Evolutionary conservation across 2,797 vertebrate genomes (phyloP).

Genomic region (Chelon auratus): DNA sequence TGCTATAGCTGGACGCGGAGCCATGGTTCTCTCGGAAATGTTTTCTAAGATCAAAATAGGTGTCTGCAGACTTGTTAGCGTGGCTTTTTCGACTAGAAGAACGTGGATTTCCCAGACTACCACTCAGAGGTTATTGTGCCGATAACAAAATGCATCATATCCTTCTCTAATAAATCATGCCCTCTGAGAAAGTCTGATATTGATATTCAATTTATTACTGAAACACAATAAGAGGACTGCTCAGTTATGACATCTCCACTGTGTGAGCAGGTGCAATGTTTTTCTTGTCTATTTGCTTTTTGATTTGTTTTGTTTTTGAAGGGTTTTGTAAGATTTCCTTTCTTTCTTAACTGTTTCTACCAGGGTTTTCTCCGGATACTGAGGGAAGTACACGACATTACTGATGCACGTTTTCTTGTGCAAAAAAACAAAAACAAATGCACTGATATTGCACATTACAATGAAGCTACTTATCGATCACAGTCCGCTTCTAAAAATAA

Average conservation of each 20-base stretch:
- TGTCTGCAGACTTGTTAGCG: background rate
- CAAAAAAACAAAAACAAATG: background rate
- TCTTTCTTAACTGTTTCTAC: too few relatives aligned
- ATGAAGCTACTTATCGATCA: too few relatives aligned
- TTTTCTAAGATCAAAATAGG: background rate
- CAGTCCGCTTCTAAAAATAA: too few relatives aligned
- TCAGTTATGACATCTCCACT: background rate
- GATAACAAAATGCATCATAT: background rate
- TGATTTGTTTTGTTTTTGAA: too few relatives aligned
- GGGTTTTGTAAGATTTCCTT: too few relatives aligned
- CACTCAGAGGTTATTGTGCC: background rate
- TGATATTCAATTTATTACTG: background rate
- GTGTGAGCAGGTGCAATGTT: too few relatives aligned
- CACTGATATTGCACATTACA: too few relatives aligned
- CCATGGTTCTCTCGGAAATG: background rate
- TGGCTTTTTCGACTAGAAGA: background rate
- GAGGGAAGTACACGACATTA: background rate
- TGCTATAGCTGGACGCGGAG: slow-evolving; percentile 4
- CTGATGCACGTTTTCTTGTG: background rate
- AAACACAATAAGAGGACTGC: background rate
- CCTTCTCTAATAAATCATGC: background rate
- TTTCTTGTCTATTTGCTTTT: too few relatives aligned
- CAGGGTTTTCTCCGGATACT: too few relatives aligned
- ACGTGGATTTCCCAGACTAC: background rate
- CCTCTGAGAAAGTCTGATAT: background rate